A percentile compares a stretch with the other conserved stretches of the same genome.
Conservation (phyloP, 2,113 vertebrate species). For the Nannospalax galili region DNA sequence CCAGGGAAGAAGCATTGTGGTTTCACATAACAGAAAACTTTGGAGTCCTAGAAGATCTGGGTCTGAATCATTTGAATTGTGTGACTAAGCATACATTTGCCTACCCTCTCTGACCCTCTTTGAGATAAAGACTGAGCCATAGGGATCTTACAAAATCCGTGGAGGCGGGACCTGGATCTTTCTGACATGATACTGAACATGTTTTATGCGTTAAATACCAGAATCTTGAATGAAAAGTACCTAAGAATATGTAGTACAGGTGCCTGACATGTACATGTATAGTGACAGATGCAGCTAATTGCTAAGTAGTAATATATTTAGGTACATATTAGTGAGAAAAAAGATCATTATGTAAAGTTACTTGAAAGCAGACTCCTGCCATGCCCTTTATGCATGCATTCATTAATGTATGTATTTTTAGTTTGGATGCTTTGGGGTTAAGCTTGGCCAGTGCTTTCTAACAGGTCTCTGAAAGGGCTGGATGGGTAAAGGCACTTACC, state of each 20-base stretch:
- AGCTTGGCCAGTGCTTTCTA: not conserved
- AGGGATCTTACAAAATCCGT: not conserved
- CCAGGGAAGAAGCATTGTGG: accelerated
- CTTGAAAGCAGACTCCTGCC: not conserved
- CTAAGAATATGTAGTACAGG: not conserved
- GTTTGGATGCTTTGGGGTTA: not conserved
- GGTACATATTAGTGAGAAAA: not conserved
- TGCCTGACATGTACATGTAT: not conserved
- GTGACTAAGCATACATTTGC: not conserved
- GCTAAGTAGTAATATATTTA: not conserved
- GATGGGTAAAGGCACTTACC: not conserved
- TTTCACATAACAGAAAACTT: not conserved
- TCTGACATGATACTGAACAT: no score
- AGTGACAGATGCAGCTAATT: not conserved
- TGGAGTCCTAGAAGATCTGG: not conserved
- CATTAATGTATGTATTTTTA: not conserved
- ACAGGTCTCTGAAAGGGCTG: not conserved
- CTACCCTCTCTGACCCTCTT: not conserved
- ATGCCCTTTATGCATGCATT: not conserved
- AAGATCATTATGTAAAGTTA: not conserved
- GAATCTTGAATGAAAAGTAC: not conserved
- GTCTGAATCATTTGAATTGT: not conserved
- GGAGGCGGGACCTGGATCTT: no score
- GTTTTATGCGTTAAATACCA: no score
- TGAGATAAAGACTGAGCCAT: not conserved